These are phyloP conservation scores for Arctocebus calabarensis DNA, from an alignment of 2,797 vertebrate species.

Conservation along the genomic window DNA sequence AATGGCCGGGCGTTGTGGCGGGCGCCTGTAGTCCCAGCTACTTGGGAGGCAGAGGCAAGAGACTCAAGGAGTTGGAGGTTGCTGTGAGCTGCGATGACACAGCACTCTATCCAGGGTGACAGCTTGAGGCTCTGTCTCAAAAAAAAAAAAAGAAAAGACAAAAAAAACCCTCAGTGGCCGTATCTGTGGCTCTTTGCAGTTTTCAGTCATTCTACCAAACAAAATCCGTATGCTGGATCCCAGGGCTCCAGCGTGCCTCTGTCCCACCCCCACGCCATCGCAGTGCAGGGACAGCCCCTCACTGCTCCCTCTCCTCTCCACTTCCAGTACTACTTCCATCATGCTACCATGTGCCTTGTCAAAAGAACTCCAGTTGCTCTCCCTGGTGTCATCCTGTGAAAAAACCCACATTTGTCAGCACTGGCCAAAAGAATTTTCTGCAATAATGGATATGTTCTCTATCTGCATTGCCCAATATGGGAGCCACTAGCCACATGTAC, in stretches of 20 bases:
- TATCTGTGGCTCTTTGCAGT: neutral
- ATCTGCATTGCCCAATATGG: neutral
- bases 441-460: neutral
- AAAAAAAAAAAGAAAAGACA: no score
- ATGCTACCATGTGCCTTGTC: neutral
- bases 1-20: no score
- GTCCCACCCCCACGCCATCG: accelerated
- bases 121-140: no score
- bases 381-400: neutral
- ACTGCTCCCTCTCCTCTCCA: no score
- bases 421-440: neutral
- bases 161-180: neutral
- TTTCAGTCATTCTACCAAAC: neutral
- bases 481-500: neutral
- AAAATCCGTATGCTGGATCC: neutral
- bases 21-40: no score
- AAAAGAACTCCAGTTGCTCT: neutral
- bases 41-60: no score
- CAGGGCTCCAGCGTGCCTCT: neutral
- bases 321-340: neutral
- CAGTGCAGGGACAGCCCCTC: no score
- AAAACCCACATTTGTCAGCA: neutral
- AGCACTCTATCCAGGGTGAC: no score
- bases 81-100: no score
- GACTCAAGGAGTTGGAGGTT: no score